Conservation (phyloP, 1,140 invertebrate genomes). For the Drosophila kurseongensis region DNA sequence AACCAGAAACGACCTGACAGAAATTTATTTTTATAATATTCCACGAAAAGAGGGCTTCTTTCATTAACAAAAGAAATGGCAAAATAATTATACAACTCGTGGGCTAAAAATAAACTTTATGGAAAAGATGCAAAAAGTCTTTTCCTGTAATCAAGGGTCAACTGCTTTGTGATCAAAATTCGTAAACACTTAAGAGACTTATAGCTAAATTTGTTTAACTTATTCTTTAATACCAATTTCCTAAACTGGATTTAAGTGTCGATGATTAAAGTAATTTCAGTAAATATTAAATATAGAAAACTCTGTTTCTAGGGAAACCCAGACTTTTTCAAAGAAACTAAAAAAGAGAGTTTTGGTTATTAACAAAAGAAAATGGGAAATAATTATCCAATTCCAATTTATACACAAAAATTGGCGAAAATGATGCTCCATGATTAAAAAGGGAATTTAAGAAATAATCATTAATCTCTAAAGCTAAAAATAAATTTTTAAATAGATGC, state of each 20-base stretch:
- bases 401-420: too few species aligned
- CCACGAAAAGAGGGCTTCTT: conserved; percentile 20
- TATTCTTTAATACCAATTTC: background rate
- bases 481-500: background rate
- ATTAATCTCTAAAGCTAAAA: background rate
- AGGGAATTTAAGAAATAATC: background rate
- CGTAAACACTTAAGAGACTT: background rate
- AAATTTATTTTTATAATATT: conserved; percentile 34
- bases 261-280: too few species aligned
- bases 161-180: too few species aligned
- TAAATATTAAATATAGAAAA: too few species aligned
- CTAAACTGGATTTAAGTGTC: too few species aligned
- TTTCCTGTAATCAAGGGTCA: conserved; percentile 16
- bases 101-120: conserved; percentile 21
- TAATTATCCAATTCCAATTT: too few species aligned
- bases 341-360: too few species aligned
- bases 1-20: conserved; percentile 22
- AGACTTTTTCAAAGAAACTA: too few species aligned
- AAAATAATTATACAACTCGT: conserved; percentile 35
- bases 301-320: too few species aligned
- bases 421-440: background rate
- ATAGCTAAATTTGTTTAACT: background rate
- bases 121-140: background rate
- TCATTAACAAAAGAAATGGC: conserved; percentile 22
- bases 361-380: too few species aligned